Percentiles rank a stretch among this genome's conserved stretches.
phyloP scores from a whole-genome alignment of 2,797 vertebrate species.

The Nothura maculosa region DNA sequence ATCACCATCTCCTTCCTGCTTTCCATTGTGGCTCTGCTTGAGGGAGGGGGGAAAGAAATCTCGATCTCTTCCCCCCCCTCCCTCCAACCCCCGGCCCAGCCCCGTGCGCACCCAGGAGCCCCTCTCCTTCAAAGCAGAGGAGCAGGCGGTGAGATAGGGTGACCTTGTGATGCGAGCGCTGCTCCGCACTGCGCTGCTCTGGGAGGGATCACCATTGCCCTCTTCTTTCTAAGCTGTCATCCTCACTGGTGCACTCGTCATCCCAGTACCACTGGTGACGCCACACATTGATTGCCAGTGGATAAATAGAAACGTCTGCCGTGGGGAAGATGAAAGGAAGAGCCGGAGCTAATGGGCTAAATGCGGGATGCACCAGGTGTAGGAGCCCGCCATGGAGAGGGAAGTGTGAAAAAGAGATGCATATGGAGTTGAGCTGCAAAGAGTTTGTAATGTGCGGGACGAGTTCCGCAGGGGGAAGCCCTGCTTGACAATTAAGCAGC shows the following conservation, averaged over 20 bases:
- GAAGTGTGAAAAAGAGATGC: constrained; percentile 84
- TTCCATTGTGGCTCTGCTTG: constrained; percentile 86
- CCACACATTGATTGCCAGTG: constrained; percentile 92
- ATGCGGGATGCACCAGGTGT: constrained; percentile 83
- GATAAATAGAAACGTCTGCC: constrained; percentile 92
- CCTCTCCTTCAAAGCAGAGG: constrained; percentile 64
- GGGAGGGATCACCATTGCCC: constrained; percentile 98
- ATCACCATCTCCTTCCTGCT: constrained; percentile 93
- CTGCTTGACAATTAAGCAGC: constrained; percentile 66
- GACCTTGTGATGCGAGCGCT: constrained; percentile 93
- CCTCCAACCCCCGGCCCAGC: constrained; percentile 47
- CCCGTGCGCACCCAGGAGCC: constrained; percentile 54
- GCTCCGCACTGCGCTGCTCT: constrained; percentile 90
- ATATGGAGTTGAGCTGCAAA: constrained; percentile 67
- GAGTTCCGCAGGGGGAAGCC: constrained; percentile 72
- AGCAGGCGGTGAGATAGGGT: constrained; percentile 82
- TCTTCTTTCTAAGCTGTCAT: constrained; percentile 96
- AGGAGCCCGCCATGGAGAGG: constrained; percentile 78
- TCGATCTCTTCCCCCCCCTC: constrained; percentile 52
- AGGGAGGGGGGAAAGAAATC: constrained; percentile 59
- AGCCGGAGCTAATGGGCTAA: constrained; percentile 82
- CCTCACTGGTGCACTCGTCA: constrained; percentile 94
- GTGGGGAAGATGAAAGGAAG: constrained; percentile 84
- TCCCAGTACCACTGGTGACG: constrained; percentile 95
- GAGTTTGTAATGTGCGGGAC: constrained; percentile 63